Evolutionary conservation across 2,888 invertebrate genomes (phyloP).

Genomic region (Epinotia nisella): DNA sequence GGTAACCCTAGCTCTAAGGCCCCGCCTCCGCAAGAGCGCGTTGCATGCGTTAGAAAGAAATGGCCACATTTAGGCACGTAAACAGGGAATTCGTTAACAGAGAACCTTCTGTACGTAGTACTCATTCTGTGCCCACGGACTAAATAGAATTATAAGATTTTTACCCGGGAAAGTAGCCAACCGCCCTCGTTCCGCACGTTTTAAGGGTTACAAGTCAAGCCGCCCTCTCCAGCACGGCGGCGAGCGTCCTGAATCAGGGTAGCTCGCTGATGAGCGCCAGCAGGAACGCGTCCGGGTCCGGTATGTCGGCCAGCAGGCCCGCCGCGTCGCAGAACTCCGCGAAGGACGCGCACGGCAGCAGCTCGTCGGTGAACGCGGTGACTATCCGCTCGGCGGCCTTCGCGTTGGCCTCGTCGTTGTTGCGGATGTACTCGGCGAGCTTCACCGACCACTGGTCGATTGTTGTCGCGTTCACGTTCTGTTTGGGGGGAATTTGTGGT

Average conservation of each 20-base stretch:
- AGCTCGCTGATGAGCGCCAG: slow-evolving; percentile 66
- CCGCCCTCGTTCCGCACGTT: too few species aligned
- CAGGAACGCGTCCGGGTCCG: slow-evolving; percentile 85
- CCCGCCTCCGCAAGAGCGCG: too few species aligned
- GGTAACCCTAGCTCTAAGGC: too few species aligned
- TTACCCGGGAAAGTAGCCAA: too few species aligned
- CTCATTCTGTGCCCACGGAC: too few species aligned
- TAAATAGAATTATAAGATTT: too few species aligned
- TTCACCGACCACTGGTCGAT: slow-evolving; percentile 95
- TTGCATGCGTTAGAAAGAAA: too few species aligned
- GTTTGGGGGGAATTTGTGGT: slow-evolving; percentile 53
- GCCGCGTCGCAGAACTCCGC: slow-evolving; percentile 97
- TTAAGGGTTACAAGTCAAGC: background rate
- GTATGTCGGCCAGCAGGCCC: slow-evolving; percentile 89
- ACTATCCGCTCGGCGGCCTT: slow-evolving; percentile 95
- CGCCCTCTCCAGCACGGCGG: slow-evolving; percentile 16
- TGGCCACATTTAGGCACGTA: too few species aligned
- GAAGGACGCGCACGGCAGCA: slow-evolving; percentile 95
- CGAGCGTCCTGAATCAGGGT: slow-evolving; percentile 61
- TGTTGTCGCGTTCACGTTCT: slow-evolving; percentile 88
- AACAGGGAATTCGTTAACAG: too few species aligned
- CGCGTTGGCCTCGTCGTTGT: slow-evolving; percentile 95
- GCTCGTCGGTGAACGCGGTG: slow-evolving; percentile 92
- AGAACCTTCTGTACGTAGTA: too few species aligned
- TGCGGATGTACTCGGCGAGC: slow-evolving; percentile 96